Percentiles rank a stretch among this genome's conserved stretches.
Evolutionary conservation across 2,888 invertebrate species (phyloP).

Genomic region (Dryococelus australis): DNA sequence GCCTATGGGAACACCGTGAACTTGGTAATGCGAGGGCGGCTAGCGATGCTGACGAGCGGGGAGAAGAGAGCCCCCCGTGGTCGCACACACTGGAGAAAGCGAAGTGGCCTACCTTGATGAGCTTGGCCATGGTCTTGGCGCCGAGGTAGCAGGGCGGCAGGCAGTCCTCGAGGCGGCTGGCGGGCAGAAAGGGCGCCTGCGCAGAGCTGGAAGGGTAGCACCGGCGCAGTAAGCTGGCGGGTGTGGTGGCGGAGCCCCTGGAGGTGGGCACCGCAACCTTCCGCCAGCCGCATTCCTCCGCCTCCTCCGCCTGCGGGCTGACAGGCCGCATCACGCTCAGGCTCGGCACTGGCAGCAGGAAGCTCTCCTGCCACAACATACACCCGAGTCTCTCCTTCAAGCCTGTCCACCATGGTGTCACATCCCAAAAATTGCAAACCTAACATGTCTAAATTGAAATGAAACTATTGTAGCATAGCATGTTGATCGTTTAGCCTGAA

Average conservation of each 20-base stretch:
- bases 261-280: constrained; percentile 38
- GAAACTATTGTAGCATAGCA: no score
- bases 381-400: no score
- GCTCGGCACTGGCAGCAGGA: constrained; percentile 53
- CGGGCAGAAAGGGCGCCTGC: constrained; percentile 58
- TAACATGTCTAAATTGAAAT: no score
- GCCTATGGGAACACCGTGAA: no score
- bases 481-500: no score
- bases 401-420: no score
- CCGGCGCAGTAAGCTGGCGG: constrained; percentile 54
- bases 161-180: constrained; percentile 61
- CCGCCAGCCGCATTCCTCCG: constrained; percentile 46
- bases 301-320: constrained; percentile 52
- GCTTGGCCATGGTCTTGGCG: constrained; percentile 64
- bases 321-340: constrained; percentile 51
- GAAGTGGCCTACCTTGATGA: constrained; percentile 63
- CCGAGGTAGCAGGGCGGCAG: constrained; percentile 66
- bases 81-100: no score
- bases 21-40: no score
- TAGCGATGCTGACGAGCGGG: no score
- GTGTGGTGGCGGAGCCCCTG: constrained; percentile 42
- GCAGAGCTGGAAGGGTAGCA: constrained; percentile 57
- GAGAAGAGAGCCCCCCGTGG: no score
- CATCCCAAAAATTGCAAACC: no score
- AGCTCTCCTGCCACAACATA: constrained; percentile 51